Base-by-base conservation (phyloP, 2,888 invertebrate species). In the Oxycera nigricornis region DNA sequence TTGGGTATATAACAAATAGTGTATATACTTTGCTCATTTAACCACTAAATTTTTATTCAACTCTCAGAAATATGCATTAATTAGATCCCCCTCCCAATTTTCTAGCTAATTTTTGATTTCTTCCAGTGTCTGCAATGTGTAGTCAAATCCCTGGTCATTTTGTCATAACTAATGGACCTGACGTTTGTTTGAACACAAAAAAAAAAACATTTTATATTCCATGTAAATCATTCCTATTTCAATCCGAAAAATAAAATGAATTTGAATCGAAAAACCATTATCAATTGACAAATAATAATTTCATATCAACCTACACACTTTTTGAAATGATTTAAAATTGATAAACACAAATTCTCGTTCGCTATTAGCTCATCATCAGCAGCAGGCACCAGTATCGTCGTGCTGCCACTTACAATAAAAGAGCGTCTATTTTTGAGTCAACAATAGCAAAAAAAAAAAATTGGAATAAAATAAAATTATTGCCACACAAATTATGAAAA, bases 221-320 rank as follows among this genome's bases (percentile, higher is more conserved):
- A n/a, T n/a, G n/a, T n/a, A n/a, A n/a, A n/a, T n/a, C n/a, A n/a
- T n/a, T n/a, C n/a, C n/a, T n/a, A n/a, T n/a, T n/a, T n/a, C n/a
- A n/a, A n/a, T n/a, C n/a, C 6, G 35, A 35, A 35, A 35, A 35
- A 35, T 7, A 35, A 35, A 35, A 35, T 11, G 35, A 46, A 46
- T n/a, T 7, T 46, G 6, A 11, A 11, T 24, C 55, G 17, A 6
- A 17, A 55, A 55, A 22, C 41, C 24, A 65, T 65, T 65, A 65
- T 65, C 65, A 41, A 65, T 65, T 65, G 41, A 65, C 30, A 20
- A 17, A 41, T 65, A 65, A 65, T 65, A 65, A 65, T 65, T 65
- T 65, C 20, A 41, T 41, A 41, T 65, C 65, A 41, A 65, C 65
- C 65, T 65, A 65, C 65, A 41, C 65, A 61, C 55, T 22, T n/a